Base-by-base conservation (phyloP, 2,888 invertebrate genomes). In the Synanthedon formicaeformis region DNA sequence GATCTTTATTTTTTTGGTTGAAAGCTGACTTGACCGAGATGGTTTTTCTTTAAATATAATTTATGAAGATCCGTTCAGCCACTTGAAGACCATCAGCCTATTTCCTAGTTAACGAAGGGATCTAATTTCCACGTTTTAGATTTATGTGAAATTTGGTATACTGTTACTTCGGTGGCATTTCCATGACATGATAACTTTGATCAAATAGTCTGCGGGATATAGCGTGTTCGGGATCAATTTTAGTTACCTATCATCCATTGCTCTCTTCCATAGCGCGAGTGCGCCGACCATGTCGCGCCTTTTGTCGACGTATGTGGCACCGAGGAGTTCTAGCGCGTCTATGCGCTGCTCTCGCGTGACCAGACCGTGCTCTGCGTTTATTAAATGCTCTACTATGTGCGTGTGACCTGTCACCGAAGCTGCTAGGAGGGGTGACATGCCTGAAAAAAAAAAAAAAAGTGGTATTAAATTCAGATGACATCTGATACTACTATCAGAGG, bases 241-340 rank as follows among this genome's bases (percentile, higher is more conserved):
- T 5, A 45, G 12, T 63, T 70, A 93, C 93, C 96, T 93, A 69
- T 96, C 93, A 57, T 93, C 92, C 93, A 98, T 94, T 27, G 97
- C 97, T 64, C 93, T 90, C 71, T 94, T 94, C 98, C 98, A 98
- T 56, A 95, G 89, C 56, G 92, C 92, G 52, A 97, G 86, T 1
- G 97, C 97, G 45, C 94, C 94, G 55, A 96, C 92, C 94, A 97
- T 96, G 77, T 98, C 97, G 63, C 97, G 89, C 74, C 96, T 93
- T 76, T 97, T 97, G 81, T 98, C 98, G n/a, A 98, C 97, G 79
- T 93, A 97, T 0, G 98, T 98, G 2, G 98, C 96, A 4, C 98
- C 98, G 49, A 98, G 86, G 50, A 98, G 87, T 78, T 98, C 97
- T 56, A 98, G 78, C 12, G 97, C 97, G 74, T 96, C 96, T 58